phyloP scores from a whole-genome alignment of 2,797 vertebrate genomes.

The Hoplostethus atlanticus region DNA sequence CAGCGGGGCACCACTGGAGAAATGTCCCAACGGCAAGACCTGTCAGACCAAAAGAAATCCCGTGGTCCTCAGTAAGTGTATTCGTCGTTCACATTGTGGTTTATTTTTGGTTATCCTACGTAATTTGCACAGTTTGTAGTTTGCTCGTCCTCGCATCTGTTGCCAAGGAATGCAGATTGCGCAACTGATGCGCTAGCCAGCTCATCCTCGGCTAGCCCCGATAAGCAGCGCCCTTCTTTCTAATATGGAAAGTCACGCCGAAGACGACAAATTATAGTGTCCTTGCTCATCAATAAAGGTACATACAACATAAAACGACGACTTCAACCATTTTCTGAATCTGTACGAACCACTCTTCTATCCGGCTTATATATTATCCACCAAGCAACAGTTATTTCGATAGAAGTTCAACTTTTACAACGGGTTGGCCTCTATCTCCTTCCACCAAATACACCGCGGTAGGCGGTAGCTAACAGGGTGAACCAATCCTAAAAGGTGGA shows the following conservation, averaged over 20 bases:
- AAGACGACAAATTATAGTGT: no score
- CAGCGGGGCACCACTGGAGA: constrained; percentile 58
- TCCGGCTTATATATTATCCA: not conserved
- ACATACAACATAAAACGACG: not conserved
- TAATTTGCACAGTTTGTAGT: not conserved
- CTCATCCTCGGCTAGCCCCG: not conserved
- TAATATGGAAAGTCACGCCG: no score
- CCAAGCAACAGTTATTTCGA: fast-evolving
- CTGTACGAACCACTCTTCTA: fast-evolving
- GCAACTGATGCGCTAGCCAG: not conserved
- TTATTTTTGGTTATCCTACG: not conserved
- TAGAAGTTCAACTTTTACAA: not conserved
- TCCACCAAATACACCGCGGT: not conserved
- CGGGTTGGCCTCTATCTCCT: constrained; percentile 26
- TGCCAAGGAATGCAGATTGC: not conserved
- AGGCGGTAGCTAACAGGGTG: not conserved
- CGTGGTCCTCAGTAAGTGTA: constrained; percentile 84
- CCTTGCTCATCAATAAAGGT: fast-evolving
- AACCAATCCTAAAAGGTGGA: no score
- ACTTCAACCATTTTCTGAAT: fast-evolving
- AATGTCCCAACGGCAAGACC: constrained; percentile 50
- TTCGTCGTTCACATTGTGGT: not conserved
- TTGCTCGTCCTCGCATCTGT: not conserved
- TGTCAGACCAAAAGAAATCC: constrained; percentile 74
- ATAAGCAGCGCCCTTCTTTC: no score